Base-by-base conservation (phyloP, 2,113 vertebrate genomes). In the Clarias macrocephalus region DNA sequence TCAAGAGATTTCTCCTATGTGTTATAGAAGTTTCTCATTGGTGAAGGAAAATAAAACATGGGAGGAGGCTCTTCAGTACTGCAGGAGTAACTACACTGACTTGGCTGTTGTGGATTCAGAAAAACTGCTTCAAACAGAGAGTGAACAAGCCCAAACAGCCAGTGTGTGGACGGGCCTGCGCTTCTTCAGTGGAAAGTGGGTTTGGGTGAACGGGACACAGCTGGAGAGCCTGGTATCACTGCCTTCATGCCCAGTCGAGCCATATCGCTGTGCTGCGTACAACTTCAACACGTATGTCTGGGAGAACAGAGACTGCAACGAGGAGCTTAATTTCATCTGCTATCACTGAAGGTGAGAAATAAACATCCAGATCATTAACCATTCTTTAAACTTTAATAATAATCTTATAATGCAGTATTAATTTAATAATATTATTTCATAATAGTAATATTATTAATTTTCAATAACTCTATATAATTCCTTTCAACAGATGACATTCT, bases 231-330 rank as follows among this genome's bases (percentile, higher is more conserved):
- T 18, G 2, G 37, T 42, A 3, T 66, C 37, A 28, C 23, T 37
- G 2, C 73, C 77, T 16, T 30, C 66, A 54, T 93, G 91, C 30
- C 91, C 92, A 0, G 3, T 9, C 33, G 62, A 42, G 25, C 63
- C 57, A 28, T 56, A 42, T 75, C 56, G 0, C 80, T 93, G 93
- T 82, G 92, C 91, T 54, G 90, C 82, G 3, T 83, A 90, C 30
- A 91, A 84, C 62, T 28, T 73, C 13, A 4, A 18, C 23, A 83
- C 11, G 3, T 0, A 23, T 23, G 33, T 7, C 12, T 54, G 70
- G 91, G 86, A 77, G 4, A 88, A 63, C 72, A 77, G 83, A 23
- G 72, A 75, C 72, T 75, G 72, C 9, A 75, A 75, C 23, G 19
- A 42, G 21, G 11, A 73, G 72, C 72, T 52, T 11, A 23, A 52